These are phyloP conservation scores for Amia ocellicauda DNA, from an alignment of 2,113 vertebrate genomes.

Conservation along the genomic window DNA sequence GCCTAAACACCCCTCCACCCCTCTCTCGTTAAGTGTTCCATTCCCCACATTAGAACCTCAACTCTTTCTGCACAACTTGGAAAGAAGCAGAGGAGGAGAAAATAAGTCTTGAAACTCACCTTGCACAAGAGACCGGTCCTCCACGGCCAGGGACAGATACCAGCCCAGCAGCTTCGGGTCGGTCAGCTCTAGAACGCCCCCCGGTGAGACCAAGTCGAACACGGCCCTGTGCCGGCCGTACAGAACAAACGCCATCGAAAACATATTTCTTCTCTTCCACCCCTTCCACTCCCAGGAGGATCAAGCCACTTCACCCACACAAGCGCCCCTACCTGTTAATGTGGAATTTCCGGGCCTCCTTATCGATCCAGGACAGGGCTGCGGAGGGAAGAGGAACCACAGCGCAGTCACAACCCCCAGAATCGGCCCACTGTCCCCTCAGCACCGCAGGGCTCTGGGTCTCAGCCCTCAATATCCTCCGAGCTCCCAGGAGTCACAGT, in stretches of 20 bases:
- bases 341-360: conserved; percentile 19
- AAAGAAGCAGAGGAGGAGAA: background rate
- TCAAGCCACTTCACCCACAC: too few relatives aligned
- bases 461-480: too few relatives aligned
- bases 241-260: too few relatives aligned
- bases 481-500: too few relatives aligned
- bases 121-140: conserved; percentile 46
- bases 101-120: conserved; percentile 26
- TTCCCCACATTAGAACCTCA: background rate
- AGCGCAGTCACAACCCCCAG: too few relatives aligned
- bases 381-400: background rate
- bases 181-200: conserved; percentile 28
- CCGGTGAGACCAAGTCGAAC: conserved; percentile 42
- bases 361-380: conserved; percentile 6
- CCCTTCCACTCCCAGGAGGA: too few relatives aligned
- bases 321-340: conserved; percentile 40
- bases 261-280: too few relatives aligned
- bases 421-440: too few relatives aligned
- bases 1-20: background rate
- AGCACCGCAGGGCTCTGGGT: too few relatives aligned
- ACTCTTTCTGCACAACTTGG: background rate
- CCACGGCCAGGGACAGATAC: conserved; percentile 41
- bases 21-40: background rate
- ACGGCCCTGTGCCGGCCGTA: too few relatives aligned
- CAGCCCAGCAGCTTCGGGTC: conserved; percentile 48